Evolutionary conservation across 2,888 invertebrate species (phyloP).

Genomic region (Xestia sexstrigata): DNA sequence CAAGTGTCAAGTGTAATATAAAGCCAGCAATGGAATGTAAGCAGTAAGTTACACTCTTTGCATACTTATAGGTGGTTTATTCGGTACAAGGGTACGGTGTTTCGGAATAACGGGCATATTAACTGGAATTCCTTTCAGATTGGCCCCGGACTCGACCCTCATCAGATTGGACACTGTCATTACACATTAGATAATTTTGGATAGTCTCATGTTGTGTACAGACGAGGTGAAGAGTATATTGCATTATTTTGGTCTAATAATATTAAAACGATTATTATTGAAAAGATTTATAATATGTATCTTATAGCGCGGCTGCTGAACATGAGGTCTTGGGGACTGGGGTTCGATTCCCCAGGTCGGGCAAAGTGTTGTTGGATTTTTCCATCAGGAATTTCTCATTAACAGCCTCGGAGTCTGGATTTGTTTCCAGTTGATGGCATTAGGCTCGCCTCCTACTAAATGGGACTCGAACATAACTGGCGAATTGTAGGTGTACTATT

Average conservation of each 20-base stretch:
- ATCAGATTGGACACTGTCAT: conserved; percentile 86
- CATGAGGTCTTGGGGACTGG: neutral
- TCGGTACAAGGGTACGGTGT: conserved; percentile 71
- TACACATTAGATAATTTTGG: conserved; percentile 84
- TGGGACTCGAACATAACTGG: neutral
- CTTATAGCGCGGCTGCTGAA: neutral
- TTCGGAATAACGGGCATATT: conserved; percentile 82
- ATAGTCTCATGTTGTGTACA: conserved; percentile 75
- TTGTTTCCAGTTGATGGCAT: neutral
- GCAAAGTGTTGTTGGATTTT: neutral
- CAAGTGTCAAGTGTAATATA: neutral
- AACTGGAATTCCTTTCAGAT: conserved; percentile 85
- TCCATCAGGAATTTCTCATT: neutral
- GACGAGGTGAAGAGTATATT: conserved; percentile 59
- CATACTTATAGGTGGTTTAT: conserved; percentile 49
- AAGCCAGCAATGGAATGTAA: conserved; percentile 57
- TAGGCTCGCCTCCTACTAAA: neutral
- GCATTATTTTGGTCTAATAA: conserved; percentile 7
- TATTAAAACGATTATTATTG: conserved; percentile 16
- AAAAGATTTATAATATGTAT: neutral
- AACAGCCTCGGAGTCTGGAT: neutral
- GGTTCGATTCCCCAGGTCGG: neutral
- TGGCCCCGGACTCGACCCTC: conserved; percentile 82
- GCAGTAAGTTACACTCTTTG: conserved; percentile 35
- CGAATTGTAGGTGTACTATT: neutral